Base-by-base conservation (phyloP, 2,797 vertebrate genomes). In the Tauraco hartlaubi region DNA sequence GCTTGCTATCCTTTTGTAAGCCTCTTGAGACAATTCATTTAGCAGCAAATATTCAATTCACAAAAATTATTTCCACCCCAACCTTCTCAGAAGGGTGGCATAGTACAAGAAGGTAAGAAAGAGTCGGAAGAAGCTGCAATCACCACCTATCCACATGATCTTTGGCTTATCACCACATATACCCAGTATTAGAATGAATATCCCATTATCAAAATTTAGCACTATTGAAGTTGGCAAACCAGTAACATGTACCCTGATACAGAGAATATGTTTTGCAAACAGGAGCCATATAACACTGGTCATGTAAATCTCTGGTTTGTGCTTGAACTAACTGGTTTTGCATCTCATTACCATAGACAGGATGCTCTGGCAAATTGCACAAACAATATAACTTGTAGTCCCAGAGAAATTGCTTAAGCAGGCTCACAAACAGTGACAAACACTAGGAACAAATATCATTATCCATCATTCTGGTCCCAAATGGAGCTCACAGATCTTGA, bases 361-460 rank as follows among this genome's bases (percentile, higher is more conserved):
- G 17, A 64, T 83, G 73, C 21, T 93, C 85, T 96, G 81, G 81
- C 66, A 96, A 95, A 75, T 46, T 85, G 75, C n/a, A 82, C 52
- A 95, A 92, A 87, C 74, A 94, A 71, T 82, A 64, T 78, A 56
- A 90, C 58, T 93, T 85, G 61, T 51, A 43, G 56, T 94, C 76
- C 67, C 25, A 9, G 75, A 84, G 66, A 96, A 95, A 92, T 79
- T 73, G 75, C 62, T 95, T 49, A 29, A 78, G 48, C 79, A 90
- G 56, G 39, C 68, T 92, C 48, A 90, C 72, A 92, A 88, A 76
- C 39, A 44, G 41, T 52, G 33, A 71, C 54, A 90, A 82, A 67
- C 67, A 56, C 29, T 25, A 19, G 85, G 68, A 96, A 81, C 69
- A 92, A 92, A 96, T 85, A 83, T 73, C 23, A 88, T 96, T 94